Evolutionary conservation across 1,140 invertebrate genomes (phyloP).

Genomic region (Medauroidea extradentata): DNA sequence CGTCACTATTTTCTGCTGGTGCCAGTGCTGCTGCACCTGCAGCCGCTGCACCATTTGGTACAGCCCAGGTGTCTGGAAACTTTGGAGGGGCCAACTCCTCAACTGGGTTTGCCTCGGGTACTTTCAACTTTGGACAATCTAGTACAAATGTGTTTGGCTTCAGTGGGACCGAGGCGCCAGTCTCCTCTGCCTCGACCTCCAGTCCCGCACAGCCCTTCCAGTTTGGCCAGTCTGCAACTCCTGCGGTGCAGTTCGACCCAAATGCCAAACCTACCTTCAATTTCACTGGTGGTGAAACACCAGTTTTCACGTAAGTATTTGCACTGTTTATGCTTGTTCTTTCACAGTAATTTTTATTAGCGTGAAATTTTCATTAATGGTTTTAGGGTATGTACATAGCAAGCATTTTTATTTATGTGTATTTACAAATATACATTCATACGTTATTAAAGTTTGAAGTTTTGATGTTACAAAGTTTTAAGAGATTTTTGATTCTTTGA

Average conservation of each 20-base stretch:
- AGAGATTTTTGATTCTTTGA: no score
- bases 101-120: not conserved
- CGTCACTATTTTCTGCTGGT: not conserved
- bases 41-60: not conserved
- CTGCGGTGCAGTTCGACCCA: slow-evolving; percentile 2
- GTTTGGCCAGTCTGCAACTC: not conserved
- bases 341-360: no score
- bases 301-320: slow-evolving; percentile 7
- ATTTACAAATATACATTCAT: no score
- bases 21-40: not conserved
- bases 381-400: no score
- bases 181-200: not conserved
- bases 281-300: slow-evolving; percentile 11
- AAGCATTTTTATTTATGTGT: no score
- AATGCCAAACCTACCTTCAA: slow-evolving; percentile 7
- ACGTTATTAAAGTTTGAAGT: no score
- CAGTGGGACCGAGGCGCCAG: not conserved
- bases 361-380: no score
- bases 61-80: not conserved
- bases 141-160: slow-evolving; percentile 2
- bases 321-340: not conserved
- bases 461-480: no score
- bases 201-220: not conserved
- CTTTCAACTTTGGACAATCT: not conserved
- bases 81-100: no score